These are phyloP conservation scores for Aurelia sp. DNA, from an alignment of 30 jellyfish, hydroid and myxozoan species.

Conservation along the genomic window DNA sequence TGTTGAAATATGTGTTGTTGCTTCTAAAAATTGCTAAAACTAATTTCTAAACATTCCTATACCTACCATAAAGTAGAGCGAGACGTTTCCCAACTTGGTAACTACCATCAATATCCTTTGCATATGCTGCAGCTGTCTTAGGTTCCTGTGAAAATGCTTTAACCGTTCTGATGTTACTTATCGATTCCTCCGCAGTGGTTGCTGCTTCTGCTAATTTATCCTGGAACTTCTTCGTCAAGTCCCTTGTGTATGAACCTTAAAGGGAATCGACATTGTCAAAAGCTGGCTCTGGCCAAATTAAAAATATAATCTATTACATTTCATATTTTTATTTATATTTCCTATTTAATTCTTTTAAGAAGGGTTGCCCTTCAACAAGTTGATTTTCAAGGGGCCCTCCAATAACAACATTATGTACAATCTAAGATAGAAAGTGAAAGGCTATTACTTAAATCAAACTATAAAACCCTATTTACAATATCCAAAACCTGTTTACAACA, in stretches of 20 bases:
- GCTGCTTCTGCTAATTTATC: conserved; percentile 94
- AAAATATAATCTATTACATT: not conserved
- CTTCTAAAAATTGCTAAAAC: too few species aligned
- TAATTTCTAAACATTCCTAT: not conserved
- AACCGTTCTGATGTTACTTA: conserved; percentile 89
- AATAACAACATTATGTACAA: too few species aligned
- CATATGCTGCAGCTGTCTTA: conserved; percentile 65
- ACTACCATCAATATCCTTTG: conserved; percentile 63
- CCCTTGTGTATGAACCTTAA: conserved; percentile 78
- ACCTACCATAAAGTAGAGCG: conserved; percentile 78
- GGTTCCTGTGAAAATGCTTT: conserved; percentile 93
- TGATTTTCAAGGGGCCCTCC: too few species aligned
- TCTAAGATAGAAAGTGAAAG: too few species aligned
- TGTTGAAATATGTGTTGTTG: too few species aligned
- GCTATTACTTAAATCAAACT: too few species aligned
- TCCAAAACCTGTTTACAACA: too few species aligned
- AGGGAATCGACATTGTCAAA: not conserved
- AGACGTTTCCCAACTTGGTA: conserved; percentile 74
- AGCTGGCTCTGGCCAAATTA: not conserved
- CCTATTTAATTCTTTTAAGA: too few species aligned
- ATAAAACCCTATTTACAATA: too few species aligned
- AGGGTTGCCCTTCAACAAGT: too few species aligned
- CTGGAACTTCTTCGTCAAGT: conserved; percentile 83
- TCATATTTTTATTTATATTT: too few species aligned
- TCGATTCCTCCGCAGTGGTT: conserved; percentile 88